Conservation (phyloP, 1,140 invertebrate genomes). For the Leptinotarsa texana region DNA sequence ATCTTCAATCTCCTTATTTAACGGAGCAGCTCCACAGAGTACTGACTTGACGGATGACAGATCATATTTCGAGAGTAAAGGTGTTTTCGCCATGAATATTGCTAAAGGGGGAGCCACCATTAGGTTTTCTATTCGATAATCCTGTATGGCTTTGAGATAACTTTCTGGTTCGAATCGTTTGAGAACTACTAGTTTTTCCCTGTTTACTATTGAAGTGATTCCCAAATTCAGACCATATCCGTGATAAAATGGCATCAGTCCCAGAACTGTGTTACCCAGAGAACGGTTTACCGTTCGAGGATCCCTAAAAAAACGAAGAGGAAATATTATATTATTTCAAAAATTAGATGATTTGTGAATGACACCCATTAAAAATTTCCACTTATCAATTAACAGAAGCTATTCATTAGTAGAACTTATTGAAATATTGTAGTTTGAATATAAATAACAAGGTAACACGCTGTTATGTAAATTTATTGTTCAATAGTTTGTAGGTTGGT, state of each 20-base stretch:
- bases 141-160: constrained; percentile 61
- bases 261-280: background rate
- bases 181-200: constrained; percentile 47
- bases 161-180: constrained; percentile 63
- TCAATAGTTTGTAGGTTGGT: too few species aligned
- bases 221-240: constrained; percentile 38
- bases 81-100: constrained; percentile 61
- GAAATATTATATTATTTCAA: too few species aligned
- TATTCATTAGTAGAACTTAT: too few species aligned
- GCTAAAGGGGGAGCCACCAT: constrained; percentile 63
- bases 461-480: too few species aligned
- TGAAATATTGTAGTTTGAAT: too few species aligned
- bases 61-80: constrained; percentile 56
- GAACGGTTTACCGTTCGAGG: background rate
- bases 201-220: constrained; percentile 30
- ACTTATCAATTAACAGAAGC: too few species aligned
- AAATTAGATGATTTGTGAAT: too few species aligned
- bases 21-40: constrained; percentile 58
- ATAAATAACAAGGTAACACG: too few species aligned
- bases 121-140: constrained; percentile 61
- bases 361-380: too few species aligned
- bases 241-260: constrained; percentile 48
- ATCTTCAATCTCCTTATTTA: constrained; percentile 43
- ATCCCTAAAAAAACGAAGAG: background rate
- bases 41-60: constrained; percentile 55